Base-by-base conservation (phyloP, 2,888 invertebrate genomes). In the Tridacna crocea region DNA sequence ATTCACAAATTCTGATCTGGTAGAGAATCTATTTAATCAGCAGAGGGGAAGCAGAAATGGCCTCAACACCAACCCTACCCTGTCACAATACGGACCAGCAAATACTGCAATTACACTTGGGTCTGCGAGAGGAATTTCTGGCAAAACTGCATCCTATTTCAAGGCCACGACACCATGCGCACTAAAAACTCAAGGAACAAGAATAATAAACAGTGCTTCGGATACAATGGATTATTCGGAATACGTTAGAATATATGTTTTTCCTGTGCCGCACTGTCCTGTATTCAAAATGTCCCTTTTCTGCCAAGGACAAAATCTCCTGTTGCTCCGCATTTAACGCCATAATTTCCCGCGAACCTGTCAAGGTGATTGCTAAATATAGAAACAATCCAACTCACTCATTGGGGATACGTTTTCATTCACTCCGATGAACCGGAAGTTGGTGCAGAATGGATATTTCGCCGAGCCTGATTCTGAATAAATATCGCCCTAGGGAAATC, bases 1-100 rank as follows among this genome's bases (percentile, higher is more conserved):
- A 4, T 36, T 36, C 2, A 36, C 36, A 36, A 36, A 36, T 36
- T 36, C 36, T 36, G 36, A 36, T 36, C 36, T 36, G 2, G 36
- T 36, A 36, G 8, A 36, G 36, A 36, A 36, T 36, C 36, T 36
- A 4, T 36, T 36, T 58, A 72, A 82, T 24, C 85, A 83, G 61
- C 87, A 87, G 74, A 61, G 87, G 46, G 87, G 83, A 2, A 72
- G 82, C 0, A 75, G 80, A 61, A 80, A 87, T 82, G 85, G 87
- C n/a, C 46, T 78, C 19, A 82, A 85, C 51, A 85, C 83, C 15
- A 85, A 87, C 48, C 81, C 84, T 15, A 85, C 85, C 68, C 58
- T 87, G 13, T 47, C 77, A n/a, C 83, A 85, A 47, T 83, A 85
- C 80, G 84, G 87, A 27, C 87, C 84, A 11, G 68, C 83, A 19